phyloP scores from a whole-genome alignment of 2,797 vertebrate species.

The Miichthys miiuy region DNA sequence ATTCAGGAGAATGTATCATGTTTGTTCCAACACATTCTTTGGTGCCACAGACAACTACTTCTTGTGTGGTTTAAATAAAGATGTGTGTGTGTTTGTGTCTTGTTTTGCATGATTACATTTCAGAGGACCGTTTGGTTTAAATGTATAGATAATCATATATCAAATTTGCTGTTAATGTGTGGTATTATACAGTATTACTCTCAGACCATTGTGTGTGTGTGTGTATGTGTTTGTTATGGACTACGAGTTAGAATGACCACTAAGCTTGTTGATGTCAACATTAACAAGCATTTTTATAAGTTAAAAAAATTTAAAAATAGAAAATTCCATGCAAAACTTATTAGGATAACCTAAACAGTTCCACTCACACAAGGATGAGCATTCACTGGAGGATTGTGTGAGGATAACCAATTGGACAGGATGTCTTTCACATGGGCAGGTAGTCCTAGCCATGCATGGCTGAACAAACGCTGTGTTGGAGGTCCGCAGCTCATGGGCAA shows the following conservation, averaged over 20 bases:
- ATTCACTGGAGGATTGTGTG: conserved; percentile 22
- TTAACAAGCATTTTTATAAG: conserved; percentile 23
- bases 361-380: conserved; percentile 9
- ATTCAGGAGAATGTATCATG: conserved; percentile 41
- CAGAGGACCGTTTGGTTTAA: conserved; percentile 40
- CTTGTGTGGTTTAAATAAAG: conserved; percentile 39
- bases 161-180: conserved; percentile 16
- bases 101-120: conserved; percentile 38
- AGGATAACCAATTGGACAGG: conserved; percentile 29
- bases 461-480: conserved; percentile 29
- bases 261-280: neutral
- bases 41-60: conserved; percentile 36
- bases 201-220: neutral
- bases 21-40: conserved; percentile 50
- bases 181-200: neutral
- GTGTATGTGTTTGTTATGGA: neutral
- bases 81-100: conserved; percentile 13
- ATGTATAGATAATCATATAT: conserved; percentile 41
- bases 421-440: conserved; percentile 35
- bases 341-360: conserved; percentile 22
- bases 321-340: conserved; percentile 14
- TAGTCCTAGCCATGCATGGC: neutral
- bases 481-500: neutral
- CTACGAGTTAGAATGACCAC: neutral
- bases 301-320: conserved; percentile 19